Evolutionary conservation across 2,113 vertebrate genomes (phyloP).

Genomic region (Alligator mississippiensis): DNA sequence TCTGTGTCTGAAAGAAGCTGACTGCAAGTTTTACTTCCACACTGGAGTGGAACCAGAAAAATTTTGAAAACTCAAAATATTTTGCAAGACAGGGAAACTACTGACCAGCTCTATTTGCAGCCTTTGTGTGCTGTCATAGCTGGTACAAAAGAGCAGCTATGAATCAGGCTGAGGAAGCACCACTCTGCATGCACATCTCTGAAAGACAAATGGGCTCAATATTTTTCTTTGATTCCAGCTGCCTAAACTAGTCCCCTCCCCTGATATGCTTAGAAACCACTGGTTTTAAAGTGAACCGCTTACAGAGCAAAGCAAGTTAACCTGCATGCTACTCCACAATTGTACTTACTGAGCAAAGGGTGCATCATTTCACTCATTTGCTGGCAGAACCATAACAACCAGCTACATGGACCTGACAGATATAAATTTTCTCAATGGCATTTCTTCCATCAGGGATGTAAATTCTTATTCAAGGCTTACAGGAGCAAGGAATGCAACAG

Average conservation of each 20-base stretch:
- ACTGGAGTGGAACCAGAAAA: rapidly evolving
- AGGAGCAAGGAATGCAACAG: conserved; percentile 3
- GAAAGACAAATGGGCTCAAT: background rate
- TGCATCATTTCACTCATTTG: background rate
- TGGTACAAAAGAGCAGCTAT: background rate
- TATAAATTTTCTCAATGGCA: background rate
- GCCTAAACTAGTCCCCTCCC: background rate
- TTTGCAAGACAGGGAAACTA: background rate
- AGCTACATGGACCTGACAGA: background rate
- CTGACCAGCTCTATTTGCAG: background rate
- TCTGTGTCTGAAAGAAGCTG: background rate
- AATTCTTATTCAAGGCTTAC: conserved; percentile 54
- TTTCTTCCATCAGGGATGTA: conserved; percentile 6
- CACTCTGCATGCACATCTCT: background rate
- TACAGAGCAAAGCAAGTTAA: conserved; percentile 2
- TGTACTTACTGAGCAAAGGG: background rate
- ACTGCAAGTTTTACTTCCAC: background rate
- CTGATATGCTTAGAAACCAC: background rate
- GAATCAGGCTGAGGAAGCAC: background rate
- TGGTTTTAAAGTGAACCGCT: background rate
- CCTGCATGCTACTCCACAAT: background rate
- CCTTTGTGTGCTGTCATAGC: background rate
- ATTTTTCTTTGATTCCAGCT: background rate
- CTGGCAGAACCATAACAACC: background rate
- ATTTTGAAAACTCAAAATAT: background rate